Percentiles rank a stretch among this genome's conserved stretches.
Conservation (phyloP, 2,797 vertebrate species). For the Scleropages formosus region DNA sequence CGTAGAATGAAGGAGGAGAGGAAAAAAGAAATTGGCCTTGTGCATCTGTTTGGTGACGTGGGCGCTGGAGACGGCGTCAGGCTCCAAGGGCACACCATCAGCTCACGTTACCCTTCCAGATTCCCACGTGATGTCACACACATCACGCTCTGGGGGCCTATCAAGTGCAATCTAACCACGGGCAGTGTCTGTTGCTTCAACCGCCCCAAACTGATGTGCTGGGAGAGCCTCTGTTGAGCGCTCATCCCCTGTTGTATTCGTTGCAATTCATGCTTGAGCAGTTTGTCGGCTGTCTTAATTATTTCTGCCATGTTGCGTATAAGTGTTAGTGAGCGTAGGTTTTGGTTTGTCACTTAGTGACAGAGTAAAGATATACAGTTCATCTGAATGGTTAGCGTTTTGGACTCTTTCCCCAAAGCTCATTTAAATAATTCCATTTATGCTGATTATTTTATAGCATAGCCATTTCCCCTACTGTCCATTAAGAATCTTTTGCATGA, state of each 20-base stretch:
- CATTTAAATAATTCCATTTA: not conserved
- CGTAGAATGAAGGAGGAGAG: too few relatives aligned
- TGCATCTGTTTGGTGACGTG: too few relatives aligned
- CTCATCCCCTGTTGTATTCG: too few relatives aligned
- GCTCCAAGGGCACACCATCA: too few relatives aligned
- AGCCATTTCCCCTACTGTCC: not conserved
- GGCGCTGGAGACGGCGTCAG: too few relatives aligned
- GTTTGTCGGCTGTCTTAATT: not conserved
- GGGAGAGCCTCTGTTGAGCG: not conserved
- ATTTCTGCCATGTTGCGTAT: not conserved
- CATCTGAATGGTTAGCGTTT: not conserved
- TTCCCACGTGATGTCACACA: too few relatives aligned
- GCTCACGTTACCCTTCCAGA: too few relatives aligned
- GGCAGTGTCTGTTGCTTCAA: too few relatives aligned
- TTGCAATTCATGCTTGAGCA: too few relatives aligned
- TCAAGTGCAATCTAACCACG: too few relatives aligned
- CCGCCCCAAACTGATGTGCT: not conserved
- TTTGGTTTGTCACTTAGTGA: slow-evolving; percentile 3
- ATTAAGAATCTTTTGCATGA: not conserved
- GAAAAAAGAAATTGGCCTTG: too few relatives aligned
- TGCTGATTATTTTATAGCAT: slow-evolving; percentile 4
- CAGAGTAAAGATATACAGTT: not conserved
- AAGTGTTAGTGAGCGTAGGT: slow-evolving; percentile 1
- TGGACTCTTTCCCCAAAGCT: not conserved
- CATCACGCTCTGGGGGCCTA: too few relatives aligned